Evolutionary conservation across 1,140 invertebrate species (phyloP), one percentile per base, ranked within the genome.

Genomic region (Leptestheria dahalacensis): DNA sequence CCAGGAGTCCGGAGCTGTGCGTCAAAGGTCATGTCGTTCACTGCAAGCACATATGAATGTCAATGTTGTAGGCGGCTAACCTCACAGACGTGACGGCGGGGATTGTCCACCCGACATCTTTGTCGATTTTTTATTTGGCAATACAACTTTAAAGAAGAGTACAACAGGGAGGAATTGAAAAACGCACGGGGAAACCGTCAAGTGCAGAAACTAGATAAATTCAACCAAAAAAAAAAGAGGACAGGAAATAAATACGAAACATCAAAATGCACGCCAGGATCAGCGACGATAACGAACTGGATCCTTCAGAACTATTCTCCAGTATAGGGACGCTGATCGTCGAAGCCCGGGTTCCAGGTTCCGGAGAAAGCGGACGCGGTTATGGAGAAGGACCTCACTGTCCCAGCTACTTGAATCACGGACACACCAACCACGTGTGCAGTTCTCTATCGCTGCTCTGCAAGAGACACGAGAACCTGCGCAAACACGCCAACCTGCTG

Each of bases 361-460:
- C 67, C 15, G 80, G 78, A 26, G 69, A 68, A 12, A 76, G 77
- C 63, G 72, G 75, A 57, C 78, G 79, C 63, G 82, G 81, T n/a
- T 82, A 83, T 69, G 77, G 77, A 62, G 82, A 85, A 69, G 84
- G 84, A 20, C 83, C 83, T 4, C 84, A 87, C 67, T 85, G 82
- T 71, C 65, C 74, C 60, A 71, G 67, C 73, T 66, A 56, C 20
- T 71, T 56, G 57, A 66, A 64, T 46, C 24, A 57, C 29, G 28
- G 41, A 18, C 21, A 48, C 1, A 12, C 33, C n/a, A 52, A 50
- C 2, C 49, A 50, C 60, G 47, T 50, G 18, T 58, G 20, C 18
- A 59, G 12, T 59, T 57, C 63, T 26, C 33, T 61, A 48, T 64
- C 48, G 54, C 57, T 67, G 1, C 68, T 78, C 80, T 76, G 79